Conservation (phyloP, 2,888 invertebrate species). For the Keiferia lycopersicella region DNA sequence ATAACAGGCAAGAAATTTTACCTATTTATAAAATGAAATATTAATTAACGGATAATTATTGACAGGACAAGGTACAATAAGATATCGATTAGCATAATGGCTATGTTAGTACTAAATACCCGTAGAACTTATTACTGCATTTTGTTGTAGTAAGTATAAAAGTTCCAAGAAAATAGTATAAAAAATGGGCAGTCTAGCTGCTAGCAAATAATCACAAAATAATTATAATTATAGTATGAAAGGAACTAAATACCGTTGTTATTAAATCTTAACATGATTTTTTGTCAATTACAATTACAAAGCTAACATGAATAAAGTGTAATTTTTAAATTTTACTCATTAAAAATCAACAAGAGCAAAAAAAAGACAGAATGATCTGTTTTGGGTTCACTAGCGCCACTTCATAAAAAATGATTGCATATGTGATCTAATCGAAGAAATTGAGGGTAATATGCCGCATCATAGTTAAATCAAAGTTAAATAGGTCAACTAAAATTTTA, state of each 20-base stretch:
- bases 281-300: neutral
- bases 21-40: slow-evolving; percentile 1
- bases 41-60: neutral
- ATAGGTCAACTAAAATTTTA: neutral
- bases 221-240: too few relatives aligned
- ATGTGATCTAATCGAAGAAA: neutral
- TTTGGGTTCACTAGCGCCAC: neutral
- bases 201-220: too few relatives aligned
- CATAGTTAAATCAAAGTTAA: neutral
- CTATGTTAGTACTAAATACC: neutral
- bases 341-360: neutral
- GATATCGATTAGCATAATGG: neutral
- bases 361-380: neutral
- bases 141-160: neutral
- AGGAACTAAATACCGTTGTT: neutral
- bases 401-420: neutral
- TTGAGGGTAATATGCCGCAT: neutral
- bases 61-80: neutral
- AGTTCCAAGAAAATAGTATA: too few relatives aligned
- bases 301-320: neutral
- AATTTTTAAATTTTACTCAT: too few relatives aligned
- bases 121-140: neutral
- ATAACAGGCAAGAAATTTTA: neutral
- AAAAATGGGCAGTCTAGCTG: too few relatives aligned
- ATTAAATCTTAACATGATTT: neutral